phyloP scores from a whole-genome alignment of 2,113 vertebrate species.

The Cervus canadensis region DNA sequence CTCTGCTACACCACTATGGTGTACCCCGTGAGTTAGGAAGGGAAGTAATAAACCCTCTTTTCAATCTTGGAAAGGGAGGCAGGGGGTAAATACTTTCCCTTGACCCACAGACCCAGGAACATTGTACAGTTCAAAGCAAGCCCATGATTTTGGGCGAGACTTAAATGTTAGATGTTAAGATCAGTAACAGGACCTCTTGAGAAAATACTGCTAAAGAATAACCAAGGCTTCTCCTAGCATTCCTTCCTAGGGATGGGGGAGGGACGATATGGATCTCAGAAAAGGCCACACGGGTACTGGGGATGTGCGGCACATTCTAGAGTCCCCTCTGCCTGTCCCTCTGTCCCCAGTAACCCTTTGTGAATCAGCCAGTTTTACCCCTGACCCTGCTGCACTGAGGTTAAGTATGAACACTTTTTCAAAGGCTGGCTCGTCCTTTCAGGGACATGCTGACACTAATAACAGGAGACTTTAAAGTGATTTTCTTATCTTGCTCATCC shows the following conservation, averaged over 20 bases:
- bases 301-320: rapidly evolving
- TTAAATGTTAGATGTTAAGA: background rate
- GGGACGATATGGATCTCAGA: rapidly evolving
- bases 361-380: conserved; percentile 38
- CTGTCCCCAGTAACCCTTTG: conserved; percentile 31
- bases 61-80: background rate
- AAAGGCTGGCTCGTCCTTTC: conserved; percentile 42
- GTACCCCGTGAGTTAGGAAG: background rate
- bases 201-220: background rate
- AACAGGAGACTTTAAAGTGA: conserved; percentile 39
- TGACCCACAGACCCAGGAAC: background rate
- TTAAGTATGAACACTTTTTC: conserved; percentile 66
- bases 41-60: background rate
- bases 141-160: rapidly evolving
- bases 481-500: conserved; percentile 7
- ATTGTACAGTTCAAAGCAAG: background rate
- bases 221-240: background rate
- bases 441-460: conserved; percentile 48
- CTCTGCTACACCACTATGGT: rapidly evolving
- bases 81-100: rapidly evolving
- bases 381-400: conserved; percentile 56
- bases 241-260: background rate
- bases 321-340: background rate
- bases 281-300: rapidly evolving
- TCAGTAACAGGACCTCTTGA: background rate